Conservation (phyloP, 2,797 vertebrate genomes). For the Spinibarbus caldwelli region DNA sequence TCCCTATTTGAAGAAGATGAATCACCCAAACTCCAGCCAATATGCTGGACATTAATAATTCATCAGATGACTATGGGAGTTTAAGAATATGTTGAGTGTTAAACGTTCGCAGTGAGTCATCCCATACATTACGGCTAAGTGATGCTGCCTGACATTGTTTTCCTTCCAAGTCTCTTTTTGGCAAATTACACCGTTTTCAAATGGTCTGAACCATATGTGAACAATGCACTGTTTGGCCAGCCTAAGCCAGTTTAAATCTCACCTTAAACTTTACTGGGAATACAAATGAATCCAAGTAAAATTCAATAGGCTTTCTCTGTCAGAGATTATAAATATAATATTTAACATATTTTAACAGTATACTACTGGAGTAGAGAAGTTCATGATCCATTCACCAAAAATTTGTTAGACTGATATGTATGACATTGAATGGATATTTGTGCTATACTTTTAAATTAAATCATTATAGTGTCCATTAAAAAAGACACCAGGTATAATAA, state of each 20-base stretch:
- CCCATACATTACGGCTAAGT: constrained; percentile 19
- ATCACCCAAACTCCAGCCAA: constrained; percentile 38
- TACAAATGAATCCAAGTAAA: not conserved
- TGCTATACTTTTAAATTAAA: not conserved
- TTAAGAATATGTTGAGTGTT: constrained; percentile 1
- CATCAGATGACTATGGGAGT: constrained; percentile 6
- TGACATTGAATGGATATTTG: not conserved
- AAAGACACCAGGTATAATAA: not conserved
- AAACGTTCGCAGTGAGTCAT: constrained; percentile 35
- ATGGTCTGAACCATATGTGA: not conserved
- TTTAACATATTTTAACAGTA: constrained; percentile 16
- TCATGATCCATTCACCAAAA: constrained; percentile 1
- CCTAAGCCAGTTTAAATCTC: not conserved
- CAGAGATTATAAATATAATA: not conserved
- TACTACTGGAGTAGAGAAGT: not conserved
- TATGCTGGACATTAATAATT: constrained; percentile 9
- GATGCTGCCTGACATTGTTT: not conserved
- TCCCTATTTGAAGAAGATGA: constrained; percentile 51
- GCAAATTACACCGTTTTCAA: constrained; percentile 13
- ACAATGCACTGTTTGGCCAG: constrained; percentile 21
- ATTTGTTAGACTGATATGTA: not conserved
- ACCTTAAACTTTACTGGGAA: constrained; percentile 1
- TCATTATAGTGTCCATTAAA: not conserved
- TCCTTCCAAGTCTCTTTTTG: constrained; percentile 14
- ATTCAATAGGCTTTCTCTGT: not conserved